Conservation (phyloP, 2,797 vertebrate species). For the Knipowitschia caucasica region DNA sequence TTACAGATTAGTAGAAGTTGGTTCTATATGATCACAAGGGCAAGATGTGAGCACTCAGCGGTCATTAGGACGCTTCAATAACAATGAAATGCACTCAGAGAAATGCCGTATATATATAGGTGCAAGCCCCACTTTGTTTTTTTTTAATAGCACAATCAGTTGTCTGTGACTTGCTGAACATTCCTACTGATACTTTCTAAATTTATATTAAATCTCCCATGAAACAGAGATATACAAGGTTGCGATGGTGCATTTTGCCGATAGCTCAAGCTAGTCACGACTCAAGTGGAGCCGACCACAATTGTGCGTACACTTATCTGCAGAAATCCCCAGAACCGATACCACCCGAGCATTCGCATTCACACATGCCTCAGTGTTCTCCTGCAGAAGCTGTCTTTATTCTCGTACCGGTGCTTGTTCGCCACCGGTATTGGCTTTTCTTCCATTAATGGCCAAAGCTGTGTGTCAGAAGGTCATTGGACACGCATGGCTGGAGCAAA, state of each 20-base stretch:
- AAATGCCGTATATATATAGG: too few relatives aligned
- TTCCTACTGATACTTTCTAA: too few relatives aligned
- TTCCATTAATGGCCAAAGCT: conserved; percentile 9
- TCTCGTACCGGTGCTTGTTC: not conserved
- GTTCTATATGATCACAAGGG: too few relatives aligned
- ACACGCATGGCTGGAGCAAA: not conserved
- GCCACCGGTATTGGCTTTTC: not conserved
- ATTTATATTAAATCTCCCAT: not conserved
- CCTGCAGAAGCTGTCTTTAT: not conserved
- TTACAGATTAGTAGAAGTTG: too few relatives aligned
- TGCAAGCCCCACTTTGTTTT: too few relatives aligned
- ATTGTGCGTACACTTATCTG: conserved; percentile 23
- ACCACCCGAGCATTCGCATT: not conserved
- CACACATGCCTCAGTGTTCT: conserved; percentile 3
- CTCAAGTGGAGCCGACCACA: conserved; percentile 33
- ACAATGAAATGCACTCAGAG: too few relatives aligned
- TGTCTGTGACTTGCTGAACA: too few relatives aligned
- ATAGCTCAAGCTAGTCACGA: conserved; percentile 19
- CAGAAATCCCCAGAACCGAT: conserved; percentile 27
- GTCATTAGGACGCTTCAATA: too few relatives aligned
- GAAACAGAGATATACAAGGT: not conserved
- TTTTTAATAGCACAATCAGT: too few relatives aligned
- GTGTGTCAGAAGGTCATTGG: conserved; percentile 6
- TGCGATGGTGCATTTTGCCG: conserved; percentile 19
- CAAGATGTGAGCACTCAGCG: too few relatives aligned